Evolutionary conservation across 1,140 invertebrate species (phyloP).

Genomic region (Drosophila prosaltans): DNA sequence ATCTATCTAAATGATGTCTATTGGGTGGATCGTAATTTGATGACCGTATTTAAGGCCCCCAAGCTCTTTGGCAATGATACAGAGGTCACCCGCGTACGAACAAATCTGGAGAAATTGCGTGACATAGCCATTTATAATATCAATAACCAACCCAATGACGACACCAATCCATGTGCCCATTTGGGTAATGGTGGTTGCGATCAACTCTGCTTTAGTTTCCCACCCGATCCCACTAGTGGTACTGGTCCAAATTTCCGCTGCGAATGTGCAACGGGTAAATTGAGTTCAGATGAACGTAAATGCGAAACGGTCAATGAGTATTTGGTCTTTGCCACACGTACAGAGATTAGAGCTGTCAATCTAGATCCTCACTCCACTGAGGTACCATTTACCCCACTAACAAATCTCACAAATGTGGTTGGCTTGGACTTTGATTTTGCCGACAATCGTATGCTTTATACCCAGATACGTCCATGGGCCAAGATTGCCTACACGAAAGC

Average conservation of each 20-base stretch:
- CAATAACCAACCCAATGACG: conserved; percentile 92
- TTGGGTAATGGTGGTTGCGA: conserved; percentile 93
- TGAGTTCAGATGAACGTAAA: conserved; percentile 86
- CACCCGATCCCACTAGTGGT: conserved; percentile 84
- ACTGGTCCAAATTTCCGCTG: conserved; percentile 87
- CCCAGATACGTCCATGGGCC: conserved; percentile 95
- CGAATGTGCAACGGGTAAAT: conserved; percentile 94
- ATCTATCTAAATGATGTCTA: conserved; percentile 93
- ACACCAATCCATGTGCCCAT: conserved; percentile 90
- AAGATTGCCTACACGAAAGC: conserved; percentile 92
- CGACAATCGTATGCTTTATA: conserved; percentile 94
- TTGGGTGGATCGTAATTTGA: conserved; percentile 97
- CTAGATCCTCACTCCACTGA: conserved; percentile 91
- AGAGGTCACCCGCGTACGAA: conserved; percentile 88
- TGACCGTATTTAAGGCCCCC: conserved; percentile 93
- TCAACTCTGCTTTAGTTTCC: conserved; percentile 97
- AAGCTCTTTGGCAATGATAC: conserved; percentile 89
- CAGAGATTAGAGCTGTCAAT: conserved; percentile 94
- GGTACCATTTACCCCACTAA: conserved; percentile 93
- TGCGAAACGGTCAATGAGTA: conserved; percentile 94
- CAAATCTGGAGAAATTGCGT: conserved; percentile 91
- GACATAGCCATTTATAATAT: conserved; percentile 96
- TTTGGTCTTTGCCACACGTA: conserved; percentile 94
- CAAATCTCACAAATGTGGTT: conserved; percentile 97
- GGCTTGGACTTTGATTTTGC: conserved; percentile 97